These are phyloP conservation scores for Scopus umbretta DNA, from an alignment of 2,113 vertebrate genomes.

Conservation along the genomic window DNA sequence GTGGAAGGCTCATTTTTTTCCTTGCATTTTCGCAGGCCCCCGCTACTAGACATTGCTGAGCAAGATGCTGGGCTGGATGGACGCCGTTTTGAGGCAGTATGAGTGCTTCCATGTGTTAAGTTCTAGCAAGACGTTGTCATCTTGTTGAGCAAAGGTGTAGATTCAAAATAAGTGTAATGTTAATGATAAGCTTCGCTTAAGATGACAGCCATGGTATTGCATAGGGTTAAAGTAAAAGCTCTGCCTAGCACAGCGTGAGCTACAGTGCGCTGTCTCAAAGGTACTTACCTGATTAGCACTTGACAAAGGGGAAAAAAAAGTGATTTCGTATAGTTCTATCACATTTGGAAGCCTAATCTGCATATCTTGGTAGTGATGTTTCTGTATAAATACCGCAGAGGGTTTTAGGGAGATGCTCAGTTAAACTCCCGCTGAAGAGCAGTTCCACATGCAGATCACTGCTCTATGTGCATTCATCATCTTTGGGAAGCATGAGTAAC, in stretches of 20 bases:
- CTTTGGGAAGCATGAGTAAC: background rate
- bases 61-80: background rate
- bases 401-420: background rate
- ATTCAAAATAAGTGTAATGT: background rate
- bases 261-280: background rate
- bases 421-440: background rate
- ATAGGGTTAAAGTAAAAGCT: background rate
- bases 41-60: background rate
- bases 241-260: background rate
- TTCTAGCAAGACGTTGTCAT: background rate
- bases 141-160: background rate
- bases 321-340: background rate
- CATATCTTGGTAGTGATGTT: background rate
- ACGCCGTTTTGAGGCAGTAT: background rate
- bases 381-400: background rate
- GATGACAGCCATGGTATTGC: background rate
- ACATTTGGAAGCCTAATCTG: background rate
- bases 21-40: background rate
- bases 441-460: background rate
- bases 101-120: background rate
- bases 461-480: fast-evolving
- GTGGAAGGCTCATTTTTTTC: background rate
- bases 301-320: background rate
- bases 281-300: background rate
- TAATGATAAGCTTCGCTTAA: background rate